Evolutionary conservation across 2,113 vertebrate species (phyloP).

Genomic region (Plecturocebus donacophilus): DNA sequence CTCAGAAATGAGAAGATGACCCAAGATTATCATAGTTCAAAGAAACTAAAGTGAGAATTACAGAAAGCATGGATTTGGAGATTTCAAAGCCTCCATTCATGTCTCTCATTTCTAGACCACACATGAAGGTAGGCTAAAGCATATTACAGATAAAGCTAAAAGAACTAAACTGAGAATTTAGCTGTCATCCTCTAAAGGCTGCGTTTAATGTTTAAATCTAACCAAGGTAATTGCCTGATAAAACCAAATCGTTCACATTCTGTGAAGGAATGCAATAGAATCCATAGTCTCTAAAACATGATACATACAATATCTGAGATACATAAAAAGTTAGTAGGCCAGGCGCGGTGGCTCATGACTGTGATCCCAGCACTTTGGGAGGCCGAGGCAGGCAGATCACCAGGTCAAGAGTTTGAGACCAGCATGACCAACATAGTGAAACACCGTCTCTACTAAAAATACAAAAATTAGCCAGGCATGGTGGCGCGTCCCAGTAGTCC

Average conservation of each 20-base stretch:
- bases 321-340: background rate
- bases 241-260: background rate
- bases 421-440: too few relatives aligned
- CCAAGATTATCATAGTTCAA: too few relatives aligned
- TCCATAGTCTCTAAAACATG: background rate
- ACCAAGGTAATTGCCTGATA: background rate
- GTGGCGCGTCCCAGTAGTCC: rapidly evolving
- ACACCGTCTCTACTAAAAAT: too few relatives aligned
- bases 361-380: too few relatives aligned
- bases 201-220: background rate
- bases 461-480: too few relatives aligned
- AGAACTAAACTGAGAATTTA: background rate
- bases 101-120: background rate
- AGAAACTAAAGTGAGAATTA: too few relatives aligned
- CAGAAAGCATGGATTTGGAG: too few relatives aligned
- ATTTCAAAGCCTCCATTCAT: too few relatives aligned
- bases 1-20: too few relatives aligned
- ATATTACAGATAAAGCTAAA: background rate
- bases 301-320: background rate
- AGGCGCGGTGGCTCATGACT: too few relatives aligned
- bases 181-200: background rate
- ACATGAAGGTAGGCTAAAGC: background rate
- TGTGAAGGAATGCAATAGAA: background rate
- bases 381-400: too few relatives aligned
- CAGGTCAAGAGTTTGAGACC: too few relatives aligned